Conservation (phyloP, 2,888 invertebrate genomes). For the Falcaria lacertinaria region DNA sequence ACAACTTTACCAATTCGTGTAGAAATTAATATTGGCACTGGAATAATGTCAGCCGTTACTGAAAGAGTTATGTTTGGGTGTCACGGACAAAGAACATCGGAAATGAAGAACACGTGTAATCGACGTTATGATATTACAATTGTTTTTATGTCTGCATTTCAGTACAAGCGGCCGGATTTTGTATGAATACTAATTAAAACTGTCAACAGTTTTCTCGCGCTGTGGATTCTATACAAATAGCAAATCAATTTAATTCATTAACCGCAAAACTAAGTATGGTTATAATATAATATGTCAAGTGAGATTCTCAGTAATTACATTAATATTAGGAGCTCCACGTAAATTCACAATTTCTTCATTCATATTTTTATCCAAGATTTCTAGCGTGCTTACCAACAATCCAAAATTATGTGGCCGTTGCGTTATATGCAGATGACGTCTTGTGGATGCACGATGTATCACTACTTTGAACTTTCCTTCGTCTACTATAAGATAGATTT, state of each 20-base stretch:
- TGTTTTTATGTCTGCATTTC: not conserved
- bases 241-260: no score
- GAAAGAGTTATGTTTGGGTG: conserved; percentile 5
- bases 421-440: conserved; percentile 1
- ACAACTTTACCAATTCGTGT: conserved; percentile 5
- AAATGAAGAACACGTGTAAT: conserved; percentile 21
- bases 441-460: not conserved
- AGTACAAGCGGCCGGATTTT: not conserved
- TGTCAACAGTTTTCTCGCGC: no score
- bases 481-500: conserved; percentile 7
- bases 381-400: not conserved
- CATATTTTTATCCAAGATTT: not conserved
- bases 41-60: conserved; percentile 11
- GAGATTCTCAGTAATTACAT: no score
- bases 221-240: no score
- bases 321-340: no score
- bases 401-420: not conserved
- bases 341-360: no score
- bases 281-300: no score
- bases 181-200: no score
- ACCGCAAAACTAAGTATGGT: no score
- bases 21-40: conserved; percentile 15
- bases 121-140: conserved; percentile 11
- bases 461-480: conserved; percentile 5
- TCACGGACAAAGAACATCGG: conserved; percentile 14